A percentile compares a stretch with the other conserved stretches of the same genome.
Conservation (phyloP, 2,888 invertebrate genomes). For the Norana najaformis region DNA sequence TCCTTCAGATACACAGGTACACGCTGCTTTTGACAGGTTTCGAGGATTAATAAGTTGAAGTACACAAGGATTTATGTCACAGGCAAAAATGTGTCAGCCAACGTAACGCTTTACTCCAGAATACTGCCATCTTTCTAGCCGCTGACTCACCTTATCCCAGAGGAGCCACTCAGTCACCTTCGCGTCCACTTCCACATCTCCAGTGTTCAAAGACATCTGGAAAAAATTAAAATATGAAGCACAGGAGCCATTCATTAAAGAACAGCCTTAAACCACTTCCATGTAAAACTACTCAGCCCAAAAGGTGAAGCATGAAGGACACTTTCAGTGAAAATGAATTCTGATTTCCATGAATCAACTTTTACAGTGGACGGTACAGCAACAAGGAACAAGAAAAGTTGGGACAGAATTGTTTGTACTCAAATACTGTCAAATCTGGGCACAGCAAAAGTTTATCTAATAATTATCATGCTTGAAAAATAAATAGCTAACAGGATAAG, state of each 20-base stretch:
- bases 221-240: not conserved
- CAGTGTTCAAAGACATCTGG: not conserved
- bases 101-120: not conserved
- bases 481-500: too few relatives aligned
- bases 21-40: not conserved
- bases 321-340: not conserved
- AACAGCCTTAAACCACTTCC: not conserved
- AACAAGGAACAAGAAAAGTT: not conserved
- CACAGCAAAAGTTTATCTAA: not conserved
- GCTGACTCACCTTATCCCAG: slow-evolving; percentile 72
- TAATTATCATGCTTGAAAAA: too few relatives aligned
- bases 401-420: not conserved
- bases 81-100: not conserved
- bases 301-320: not conserved
- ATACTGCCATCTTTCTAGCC: not conserved
- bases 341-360: not conserved
- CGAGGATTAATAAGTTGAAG: not conserved
- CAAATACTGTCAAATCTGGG: not conserved
- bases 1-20: not conserved
- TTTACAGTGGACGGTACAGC: not conserved
- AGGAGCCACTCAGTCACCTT: slow-evolving; percentile 75
- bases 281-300: not conserved
- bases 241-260: not conserved
- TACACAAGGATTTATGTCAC: too few relatives aligned
- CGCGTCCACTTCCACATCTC: slow-evolving; percentile 66